Conservation (phyloP, 2,797 vertebrate genomes). For the Notolepis coatsorum region DNA sequence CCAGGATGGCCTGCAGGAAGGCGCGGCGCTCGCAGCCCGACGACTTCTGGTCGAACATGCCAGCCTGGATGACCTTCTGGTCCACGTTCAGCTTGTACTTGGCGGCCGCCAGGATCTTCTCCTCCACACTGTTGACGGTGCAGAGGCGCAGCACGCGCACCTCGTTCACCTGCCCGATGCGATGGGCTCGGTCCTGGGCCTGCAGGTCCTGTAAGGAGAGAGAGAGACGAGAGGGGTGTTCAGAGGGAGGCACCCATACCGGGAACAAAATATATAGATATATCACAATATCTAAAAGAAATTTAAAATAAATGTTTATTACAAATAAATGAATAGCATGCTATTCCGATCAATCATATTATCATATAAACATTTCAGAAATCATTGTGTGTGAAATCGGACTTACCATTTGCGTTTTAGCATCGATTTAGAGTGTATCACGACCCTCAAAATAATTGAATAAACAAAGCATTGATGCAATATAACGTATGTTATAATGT, state of each 20-base stretch:
- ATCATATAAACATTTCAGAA: no score
- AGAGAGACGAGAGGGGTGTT: neutral
- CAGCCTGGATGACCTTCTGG: constrained; percentile 98
- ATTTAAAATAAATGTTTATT: neutral
- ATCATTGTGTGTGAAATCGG: no score
- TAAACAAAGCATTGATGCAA: neutral
- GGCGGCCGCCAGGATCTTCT: constrained; percentile 96
- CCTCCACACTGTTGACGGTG: constrained; percentile 98
- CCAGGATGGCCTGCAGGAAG: constrained; percentile 97
- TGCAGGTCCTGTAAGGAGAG: constrained; percentile 87
- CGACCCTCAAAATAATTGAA: no score
- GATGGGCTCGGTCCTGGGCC: constrained; percentile 96
- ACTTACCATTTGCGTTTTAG: no score
- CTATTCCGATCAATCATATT: no score
- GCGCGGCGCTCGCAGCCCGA: constrained; percentile 93
- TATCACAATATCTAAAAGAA: no score
- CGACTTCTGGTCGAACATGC: constrained; percentile 99
- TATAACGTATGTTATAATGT: no score
- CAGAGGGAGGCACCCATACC: neutral
- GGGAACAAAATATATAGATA: no score
- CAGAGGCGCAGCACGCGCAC: constrained; percentile 96
- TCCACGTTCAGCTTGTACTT: constrained; percentile 99
- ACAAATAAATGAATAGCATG: neutral
- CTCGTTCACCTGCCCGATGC: constrained; percentile 97
- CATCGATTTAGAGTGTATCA: no score